Conservation (phyloP, 2,113 vertebrate species). For the Chelonoidis abingdonii region DNA sequence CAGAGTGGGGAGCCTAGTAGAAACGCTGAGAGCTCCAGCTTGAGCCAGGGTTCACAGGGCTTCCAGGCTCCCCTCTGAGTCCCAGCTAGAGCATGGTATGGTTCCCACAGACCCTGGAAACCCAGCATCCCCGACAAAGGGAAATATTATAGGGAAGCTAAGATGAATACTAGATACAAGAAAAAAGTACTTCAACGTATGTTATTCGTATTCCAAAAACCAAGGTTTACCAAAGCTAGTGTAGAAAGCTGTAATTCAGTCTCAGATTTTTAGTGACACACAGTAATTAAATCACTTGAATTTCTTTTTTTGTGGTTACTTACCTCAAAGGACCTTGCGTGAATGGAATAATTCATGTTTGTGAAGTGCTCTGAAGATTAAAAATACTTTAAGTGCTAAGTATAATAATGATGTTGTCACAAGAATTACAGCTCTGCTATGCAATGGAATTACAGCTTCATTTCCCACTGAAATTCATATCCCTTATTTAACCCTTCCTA, state of each 20-base stretch:
- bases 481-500: background rate
- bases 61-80: background rate
- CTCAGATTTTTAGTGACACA: background rate
- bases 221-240: background rate
- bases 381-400: background rate
- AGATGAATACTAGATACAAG: background rate
- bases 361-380: background rate
- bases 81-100: background rate
- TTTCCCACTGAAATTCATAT: background rate
- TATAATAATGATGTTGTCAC: background rate
- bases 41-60: background rate
- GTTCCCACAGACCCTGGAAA: background rate
- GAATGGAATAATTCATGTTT: background rate
- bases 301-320: background rate
- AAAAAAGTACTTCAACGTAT: background rate
- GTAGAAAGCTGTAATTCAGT: background rate
- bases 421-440: background rate
- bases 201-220: background rate
- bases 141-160: background rate
- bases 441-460: background rate
- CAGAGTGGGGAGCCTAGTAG: background rate
- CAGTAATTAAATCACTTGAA: background rate
- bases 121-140: background rate
- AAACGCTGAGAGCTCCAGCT: background rate
- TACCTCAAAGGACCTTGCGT: background rate